Conservation (phyloP, 2,113 vertebrate species). For the Daubentonia madagascariensis region DNA sequence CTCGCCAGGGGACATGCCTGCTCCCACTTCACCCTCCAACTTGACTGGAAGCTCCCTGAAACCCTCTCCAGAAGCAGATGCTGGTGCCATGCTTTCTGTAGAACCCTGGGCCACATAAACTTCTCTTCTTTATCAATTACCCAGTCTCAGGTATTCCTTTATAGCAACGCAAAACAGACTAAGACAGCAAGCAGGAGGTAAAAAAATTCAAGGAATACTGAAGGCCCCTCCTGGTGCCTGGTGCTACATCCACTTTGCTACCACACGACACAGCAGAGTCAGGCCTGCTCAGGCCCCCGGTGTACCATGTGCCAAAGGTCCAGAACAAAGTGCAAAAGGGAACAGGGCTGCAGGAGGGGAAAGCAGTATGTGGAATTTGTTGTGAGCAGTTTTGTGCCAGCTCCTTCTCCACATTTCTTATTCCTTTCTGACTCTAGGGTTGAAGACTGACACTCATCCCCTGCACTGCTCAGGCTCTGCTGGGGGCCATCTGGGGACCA, state of each 20-base stretch:
- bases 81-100: no score
- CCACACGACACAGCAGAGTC: rapidly evolving
- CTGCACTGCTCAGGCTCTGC: neutral
- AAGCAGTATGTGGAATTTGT: neutral
- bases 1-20: no score
- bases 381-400: neutral
- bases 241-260: rapidly evolving
- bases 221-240: rapidly evolving
- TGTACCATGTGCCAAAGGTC: rapidly evolving
- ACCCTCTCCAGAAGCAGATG: no score
- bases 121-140: no score
- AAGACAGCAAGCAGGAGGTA: no score
- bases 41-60: no score
- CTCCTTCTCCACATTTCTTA: neutral
- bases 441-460: neutral
- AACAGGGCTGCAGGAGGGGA: rapidly evolving
- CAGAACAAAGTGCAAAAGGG: neutral
- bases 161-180: no score
- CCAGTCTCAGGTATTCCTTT: no score
- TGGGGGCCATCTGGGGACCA: no score
- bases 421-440: neutral
- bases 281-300: neutral
- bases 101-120: no score
- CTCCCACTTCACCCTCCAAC: no score
- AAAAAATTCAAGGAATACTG: rapidly evolving